phyloP scores from a whole-genome alignment of 92 coral and sea anemone genomes.

The Anthopleura xanthogrammica region DNA sequence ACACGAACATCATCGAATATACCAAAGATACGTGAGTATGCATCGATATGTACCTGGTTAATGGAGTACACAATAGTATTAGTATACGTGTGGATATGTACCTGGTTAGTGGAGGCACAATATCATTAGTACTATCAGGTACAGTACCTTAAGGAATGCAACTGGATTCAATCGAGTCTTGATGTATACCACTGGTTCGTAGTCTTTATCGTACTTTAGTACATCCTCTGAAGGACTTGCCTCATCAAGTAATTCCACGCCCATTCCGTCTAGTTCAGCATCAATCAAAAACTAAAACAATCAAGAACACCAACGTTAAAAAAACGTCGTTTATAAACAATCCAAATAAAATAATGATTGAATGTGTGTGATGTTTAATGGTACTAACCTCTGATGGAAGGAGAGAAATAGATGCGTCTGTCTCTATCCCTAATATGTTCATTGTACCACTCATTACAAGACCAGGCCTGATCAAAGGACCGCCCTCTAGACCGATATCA shows the following conservation, averaged over 20 bases:
- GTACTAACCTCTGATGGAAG: conserved; percentile 64
- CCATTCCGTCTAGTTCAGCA: conserved; percentile 63
- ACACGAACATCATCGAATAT: conserved; percentile 84
- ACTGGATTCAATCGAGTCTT: conserved; percentile 80
- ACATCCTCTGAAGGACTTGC: conserved; percentile 50
- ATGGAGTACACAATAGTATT: too few species aligned
- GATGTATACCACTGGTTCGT: conserved; percentile 68
- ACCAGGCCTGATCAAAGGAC: conserved; percentile 76
- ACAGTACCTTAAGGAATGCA: conserved; percentile 82
- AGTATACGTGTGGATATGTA: too few species aligned
- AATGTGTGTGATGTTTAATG: too few species aligned
- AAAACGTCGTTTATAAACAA: background rate
- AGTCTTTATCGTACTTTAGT: conserved; percentile 29
- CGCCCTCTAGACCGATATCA: conserved; percentile 63
- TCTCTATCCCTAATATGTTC: conserved; percentile 79
- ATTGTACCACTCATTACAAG: conserved; percentile 74
- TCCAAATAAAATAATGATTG: background rate
- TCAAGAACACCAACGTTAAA: background rate
- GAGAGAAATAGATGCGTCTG: conserved; percentile 69
- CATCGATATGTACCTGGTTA: conserved; percentile 70
- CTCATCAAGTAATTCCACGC: conserved; percentile 47
- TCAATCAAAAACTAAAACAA: conserved; percentile 76
- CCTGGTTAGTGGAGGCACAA: too few species aligned
- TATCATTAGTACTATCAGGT: background rate
- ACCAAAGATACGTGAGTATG: conserved; percentile 85